These are phyloP conservation scores for Galaxias olidus DNA, from an alignment of 2,797 vertebrate species.

Conservation along the genomic window DNA sequence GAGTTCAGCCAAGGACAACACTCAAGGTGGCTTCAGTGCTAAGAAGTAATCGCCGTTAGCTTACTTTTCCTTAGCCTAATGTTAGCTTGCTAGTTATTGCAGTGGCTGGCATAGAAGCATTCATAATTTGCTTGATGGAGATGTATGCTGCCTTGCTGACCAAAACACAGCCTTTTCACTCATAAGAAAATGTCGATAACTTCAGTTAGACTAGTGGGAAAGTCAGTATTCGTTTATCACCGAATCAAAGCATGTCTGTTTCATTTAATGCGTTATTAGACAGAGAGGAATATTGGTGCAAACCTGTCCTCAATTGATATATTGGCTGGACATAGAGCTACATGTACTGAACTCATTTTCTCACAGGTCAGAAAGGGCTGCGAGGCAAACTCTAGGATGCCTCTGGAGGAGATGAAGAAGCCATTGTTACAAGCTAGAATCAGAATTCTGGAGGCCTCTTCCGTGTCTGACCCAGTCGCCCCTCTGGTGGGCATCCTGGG, in stretches of 20 bases:
- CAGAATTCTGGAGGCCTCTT: conserved; percentile 49
- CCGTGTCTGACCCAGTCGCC: background rate
- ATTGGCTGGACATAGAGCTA: background rate
- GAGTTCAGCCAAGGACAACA: conserved; percentile 54
- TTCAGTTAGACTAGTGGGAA: too few relatives aligned
- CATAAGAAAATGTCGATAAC: too few relatives aligned
- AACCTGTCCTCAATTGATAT: too few relatives aligned
- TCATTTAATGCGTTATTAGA: too few relatives aligned
- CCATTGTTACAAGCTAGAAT: conserved; percentile 72
- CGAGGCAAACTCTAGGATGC: conserved; percentile 57
- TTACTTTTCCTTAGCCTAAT: background rate
- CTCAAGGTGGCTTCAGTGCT: background rate
- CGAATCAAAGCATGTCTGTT: too few relatives aligned
- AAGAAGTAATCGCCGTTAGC: background rate
- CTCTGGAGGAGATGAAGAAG: conserved; percentile 79
- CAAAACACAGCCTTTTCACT: too few relatives aligned
- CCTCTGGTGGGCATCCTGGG: conserved; percentile 85
- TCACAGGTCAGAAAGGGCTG: background rate
- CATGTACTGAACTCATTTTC: background rate
- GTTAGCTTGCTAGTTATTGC: background rate
- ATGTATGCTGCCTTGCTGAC: too few relatives aligned
- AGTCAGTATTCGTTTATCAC: too few relatives aligned
- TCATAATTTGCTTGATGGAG: too few relatives aligned
- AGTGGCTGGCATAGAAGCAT: too few relatives aligned
- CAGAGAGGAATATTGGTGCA: too few relatives aligned